Evolutionary conservation across 2,888 invertebrate species (phyloP), one percentile per base, ranked within the genome.

Genomic region (Bombylius major): DNA sequence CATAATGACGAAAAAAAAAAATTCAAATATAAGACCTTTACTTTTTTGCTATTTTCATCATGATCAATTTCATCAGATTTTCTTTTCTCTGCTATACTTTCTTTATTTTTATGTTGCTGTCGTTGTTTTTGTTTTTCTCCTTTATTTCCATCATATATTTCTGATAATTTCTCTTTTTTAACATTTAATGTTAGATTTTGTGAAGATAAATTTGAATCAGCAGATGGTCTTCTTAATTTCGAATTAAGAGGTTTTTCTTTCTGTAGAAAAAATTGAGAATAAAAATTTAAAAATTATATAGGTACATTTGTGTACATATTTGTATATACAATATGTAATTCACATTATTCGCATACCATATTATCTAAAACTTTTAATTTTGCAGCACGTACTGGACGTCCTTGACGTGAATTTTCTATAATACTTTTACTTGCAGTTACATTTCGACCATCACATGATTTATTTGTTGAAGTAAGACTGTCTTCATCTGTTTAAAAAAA

Each of bases 331-430:
- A 44, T 7, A 44, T 12, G 3, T 44, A 13, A 9, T 45, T 36
- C 34, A 5, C 4, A 33, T n/a, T 12, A 13, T 23, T 5, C 12
- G 51, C 56, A 54, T 53, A 63, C 62, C 39, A 73, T 62, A 56
- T 61, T 62, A 46, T 65, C 66, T 50, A 68, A 70, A 0, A 62
- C 62, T 48, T 66, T 69, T 6, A 69, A 36, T 53, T 67, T 72
- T 4, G 72, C 71, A 1, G 70, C 70, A 4, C 73, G 67, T 54
- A 66, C 64, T 6, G 71, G 72, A 3, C 73, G 13, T 9, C 12
- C 23, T 7, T 53, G 50, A n/a, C 1, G 42, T 47, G 14, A 31
- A 12, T 12, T 13, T 47, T 52, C 47, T 14, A 14, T 1, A 23
- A 6, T 11, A 39, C 31, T 31, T 42, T 11, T 13, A 5, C 23